These are phyloP conservation scores for Tetranychus truncatus DNA, from an alignment of 2,888 invertebrate genomes.

Conservation along the genomic window DNA sequence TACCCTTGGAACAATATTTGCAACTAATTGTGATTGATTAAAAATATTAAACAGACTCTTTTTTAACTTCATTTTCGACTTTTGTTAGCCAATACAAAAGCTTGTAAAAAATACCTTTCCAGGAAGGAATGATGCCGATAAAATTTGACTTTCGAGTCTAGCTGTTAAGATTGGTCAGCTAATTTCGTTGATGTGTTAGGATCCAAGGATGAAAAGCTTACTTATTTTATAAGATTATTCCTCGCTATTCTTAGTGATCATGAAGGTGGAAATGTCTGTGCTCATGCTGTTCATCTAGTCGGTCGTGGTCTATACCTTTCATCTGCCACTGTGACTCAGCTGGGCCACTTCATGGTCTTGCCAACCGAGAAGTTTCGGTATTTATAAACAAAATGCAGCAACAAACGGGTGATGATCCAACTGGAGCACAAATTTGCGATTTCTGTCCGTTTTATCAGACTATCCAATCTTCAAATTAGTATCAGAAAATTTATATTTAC, in stretches of 20 bases:
- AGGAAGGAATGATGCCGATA: too few relatives aligned
- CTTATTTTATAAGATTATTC: slow-evolving; percentile 77
- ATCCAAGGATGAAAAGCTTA: slow-evolving; percentile 55
- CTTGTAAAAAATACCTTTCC: too few relatives aligned
- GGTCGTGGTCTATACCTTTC: slow-evolving; percentile 80
- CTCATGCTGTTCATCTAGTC: slow-evolving; percentile 80
- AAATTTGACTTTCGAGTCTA: too few relatives aligned
- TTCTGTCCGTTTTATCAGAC: slow-evolving; percentile 78
- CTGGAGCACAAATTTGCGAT: slow-evolving; percentile 78
- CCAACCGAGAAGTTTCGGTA: slow-evolving; percentile 78
- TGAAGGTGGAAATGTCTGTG: slow-evolving; percentile 89
- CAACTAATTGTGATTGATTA: too few relatives aligned
- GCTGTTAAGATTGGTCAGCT: slow-evolving; percentile 85
- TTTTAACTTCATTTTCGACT: too few relatives aligned
- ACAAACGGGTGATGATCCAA: slow-evolving; percentile 56
- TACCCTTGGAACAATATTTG: too few relatives aligned
- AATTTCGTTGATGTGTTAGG: slow-evolving; percentile 84
- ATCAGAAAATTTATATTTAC: slow-evolving; percentile 39
- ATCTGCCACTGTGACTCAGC: slow-evolving; percentile 82
- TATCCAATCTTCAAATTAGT: slow-evolving; percentile 80
- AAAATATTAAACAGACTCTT: too few relatives aligned
- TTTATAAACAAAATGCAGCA: slow-evolving; percentile 78
- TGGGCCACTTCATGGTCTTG: slow-evolving; percentile 83
- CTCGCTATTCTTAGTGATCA: slow-evolving; percentile 81
- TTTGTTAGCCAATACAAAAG: too few relatives aligned